phyloP scores from a whole-genome alignment of 2,888 invertebrate genomes.

The Azorinus chamasolen region DNA sequence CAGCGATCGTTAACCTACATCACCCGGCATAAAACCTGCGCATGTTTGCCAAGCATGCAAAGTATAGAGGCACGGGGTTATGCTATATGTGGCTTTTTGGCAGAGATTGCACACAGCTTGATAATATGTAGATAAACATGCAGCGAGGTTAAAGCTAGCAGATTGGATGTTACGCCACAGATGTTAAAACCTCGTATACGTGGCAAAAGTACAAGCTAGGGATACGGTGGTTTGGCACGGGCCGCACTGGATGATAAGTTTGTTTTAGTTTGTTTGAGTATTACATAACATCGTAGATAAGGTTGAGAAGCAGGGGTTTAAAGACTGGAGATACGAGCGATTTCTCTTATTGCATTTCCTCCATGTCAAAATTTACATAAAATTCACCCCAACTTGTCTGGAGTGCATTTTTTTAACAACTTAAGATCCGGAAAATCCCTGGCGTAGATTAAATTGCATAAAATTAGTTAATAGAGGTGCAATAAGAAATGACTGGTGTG shows the following conservation, averaged over 20 bases:
- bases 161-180: constrained; percentile 37
- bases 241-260: constrained; percentile 42
- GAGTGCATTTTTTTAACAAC: no score
- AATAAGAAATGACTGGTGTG: no score
- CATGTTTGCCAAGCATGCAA: constrained; percentile 56
- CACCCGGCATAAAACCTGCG: constrained; percentile 60
- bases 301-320: constrained; percentile 34
- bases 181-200: constrained; percentile 23
- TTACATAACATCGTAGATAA: constrained; percentile 60
- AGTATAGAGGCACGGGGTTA: constrained; percentile 56
- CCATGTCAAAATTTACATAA: no score
- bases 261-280: constrained; percentile 57
- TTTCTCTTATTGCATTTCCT: no score
- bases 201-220: neutral
- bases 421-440: no score
- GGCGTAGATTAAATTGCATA: no score
- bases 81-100: constrained; percentile 66
- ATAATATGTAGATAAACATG: constrained; percentile 61
- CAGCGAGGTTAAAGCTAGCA: constrained; percentile 54
- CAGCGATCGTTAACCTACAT: constrained; percentile 60
- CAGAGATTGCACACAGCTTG: constrained; percentile 56
- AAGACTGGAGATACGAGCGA: neutral
- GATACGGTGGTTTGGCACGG: constrained; percentile 16
- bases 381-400: no score
- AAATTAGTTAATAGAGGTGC: no score